A percentile compares a stretch with the other conserved stretches of the same genome.
Evolutionary conservation across 2,113 vertebrate species (phyloP).

Genomic region (Syrrhaptes paradoxus): DNA sequence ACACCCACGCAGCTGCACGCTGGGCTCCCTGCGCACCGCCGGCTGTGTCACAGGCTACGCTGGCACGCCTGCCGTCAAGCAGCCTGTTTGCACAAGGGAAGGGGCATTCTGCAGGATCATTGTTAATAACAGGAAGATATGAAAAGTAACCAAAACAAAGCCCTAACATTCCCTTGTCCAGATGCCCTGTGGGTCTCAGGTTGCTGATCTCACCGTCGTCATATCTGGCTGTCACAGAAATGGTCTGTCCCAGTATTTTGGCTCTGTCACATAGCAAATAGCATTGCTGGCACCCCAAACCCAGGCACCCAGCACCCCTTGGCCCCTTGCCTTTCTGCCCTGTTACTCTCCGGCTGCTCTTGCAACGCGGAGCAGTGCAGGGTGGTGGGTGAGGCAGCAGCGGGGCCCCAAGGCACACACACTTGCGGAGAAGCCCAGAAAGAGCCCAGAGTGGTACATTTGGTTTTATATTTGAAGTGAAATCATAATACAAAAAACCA

Average conservation of each 20-base stretch:
- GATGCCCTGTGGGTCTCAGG: too few species aligned
- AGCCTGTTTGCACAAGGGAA: not conserved
- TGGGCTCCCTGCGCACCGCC: rapidly evolving
- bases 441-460: not conserved
- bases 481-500: not conserved
- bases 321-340: not conserved
- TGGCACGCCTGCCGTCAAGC: rapidly evolving
- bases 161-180: not conserved
- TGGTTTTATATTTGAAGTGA: not conserved
- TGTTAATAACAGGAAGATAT: not conserved
- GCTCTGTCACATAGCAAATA: not conserved
- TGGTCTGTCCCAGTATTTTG: not conserved
- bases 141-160: not conserved
- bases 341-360: not conserved
- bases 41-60: rapidly evolving
- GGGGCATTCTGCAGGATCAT: not conserved
- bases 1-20: rapidly evolving
- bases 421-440: not conserved
- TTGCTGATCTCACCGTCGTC: not conserved
- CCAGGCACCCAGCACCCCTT: not conserved
- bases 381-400: rapidly evolving
- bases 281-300: not conserved
- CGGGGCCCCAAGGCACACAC: too few species aligned
- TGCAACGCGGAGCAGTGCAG: not conserved
- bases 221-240: not conserved